A percentile compares a stretch with the other conserved stretches of the same genome.
Evolutionary conservation across 1,140 invertebrate genomes (phyloP).

Genomic region (Cardiocondyla obscurior): DNA sequence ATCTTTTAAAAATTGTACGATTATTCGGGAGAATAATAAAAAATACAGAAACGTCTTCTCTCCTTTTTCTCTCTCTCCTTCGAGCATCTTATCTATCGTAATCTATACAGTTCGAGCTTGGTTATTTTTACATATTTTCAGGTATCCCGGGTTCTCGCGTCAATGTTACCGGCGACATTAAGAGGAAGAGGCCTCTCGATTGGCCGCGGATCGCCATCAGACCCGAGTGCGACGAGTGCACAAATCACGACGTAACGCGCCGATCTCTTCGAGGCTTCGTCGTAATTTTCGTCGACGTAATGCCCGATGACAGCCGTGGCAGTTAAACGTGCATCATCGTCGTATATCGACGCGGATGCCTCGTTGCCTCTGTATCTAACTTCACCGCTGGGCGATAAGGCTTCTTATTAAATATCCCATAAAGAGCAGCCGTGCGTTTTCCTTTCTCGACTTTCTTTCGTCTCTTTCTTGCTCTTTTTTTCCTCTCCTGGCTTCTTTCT

Average conservation of each 20-base stretch:
- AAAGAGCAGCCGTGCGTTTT: slow-evolving; percentile 64
- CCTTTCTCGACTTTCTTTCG: slow-evolving; percentile 17
- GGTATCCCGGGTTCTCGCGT: background rate
- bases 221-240: background rate
- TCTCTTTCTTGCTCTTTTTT: slow-evolving; percentile 31
- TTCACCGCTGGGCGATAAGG: slow-evolving; percentile 67
- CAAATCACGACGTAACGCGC: slow-evolving; percentile 15
- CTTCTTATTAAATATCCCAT: slow-evolving; percentile 68
- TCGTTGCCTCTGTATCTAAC: slow-evolving; percentile 69
- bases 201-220: background rate
- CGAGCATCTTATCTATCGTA: background rate
- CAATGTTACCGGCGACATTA: background rate
- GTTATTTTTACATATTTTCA: background rate
- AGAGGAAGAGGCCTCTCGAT: background rate
- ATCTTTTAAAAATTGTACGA: background rate
- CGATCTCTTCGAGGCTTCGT: background rate
- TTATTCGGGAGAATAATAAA: background rate
- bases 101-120: background rate
- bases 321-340: slow-evolving; percentile 64
- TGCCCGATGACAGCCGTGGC: slow-evolving; percentile 46
- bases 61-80: background rate
- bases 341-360: slow-evolving; percentile 64
- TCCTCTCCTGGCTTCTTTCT: background rate
- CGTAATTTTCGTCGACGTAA: slow-evolving; percentile 44
- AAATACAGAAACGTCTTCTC: background rate